Percentiles rank a stretch among this genome's conserved stretches.
These are phyloP conservation scores for Apamea epomidion DNA, from an alignment of 2,888 invertebrate species.

Conservation along the genomic window DNA sequence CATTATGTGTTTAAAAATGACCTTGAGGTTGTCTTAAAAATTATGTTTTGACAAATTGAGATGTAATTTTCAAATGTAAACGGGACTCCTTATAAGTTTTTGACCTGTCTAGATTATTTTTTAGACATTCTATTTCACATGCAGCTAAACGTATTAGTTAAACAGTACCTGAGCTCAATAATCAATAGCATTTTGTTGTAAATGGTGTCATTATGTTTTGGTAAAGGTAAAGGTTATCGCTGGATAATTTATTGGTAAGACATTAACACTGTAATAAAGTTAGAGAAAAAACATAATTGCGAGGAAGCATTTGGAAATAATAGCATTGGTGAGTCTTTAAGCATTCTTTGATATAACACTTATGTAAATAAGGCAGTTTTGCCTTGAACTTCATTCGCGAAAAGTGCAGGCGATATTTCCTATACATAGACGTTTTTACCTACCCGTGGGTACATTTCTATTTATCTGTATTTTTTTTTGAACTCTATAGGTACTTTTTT, in stretches of 20 bases:
- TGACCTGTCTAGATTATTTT: conserved; percentile 4
- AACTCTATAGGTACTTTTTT: too few relatives aligned
- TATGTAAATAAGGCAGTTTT: neutral
- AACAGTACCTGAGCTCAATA: conserved; percentile 10
- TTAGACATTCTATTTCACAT: conserved; percentile 31
- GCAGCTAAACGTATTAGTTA: conserved; percentile 5
- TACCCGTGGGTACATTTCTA: too few relatives aligned
- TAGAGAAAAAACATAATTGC: conserved; percentile 34
- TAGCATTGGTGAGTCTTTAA: conserved; percentile 24
- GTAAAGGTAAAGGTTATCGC: conserved; percentile 45
- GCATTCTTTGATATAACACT: conserved; percentile 9
- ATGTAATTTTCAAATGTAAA: conserved; percentile 34
- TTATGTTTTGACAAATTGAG: conserved; percentile 51
- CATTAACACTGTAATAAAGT: conserved; percentile 40
- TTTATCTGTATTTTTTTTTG: too few relatives aligned
- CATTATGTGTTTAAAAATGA: conserved; percentile 14
- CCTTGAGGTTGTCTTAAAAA: conserved; percentile 51
- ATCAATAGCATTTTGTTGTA: conserved; percentile 42
- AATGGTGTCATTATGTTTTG: conserved; percentile 45
- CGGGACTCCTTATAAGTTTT: neutral
- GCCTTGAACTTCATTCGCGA: conserved; percentile 19
- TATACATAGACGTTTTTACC: neutral
- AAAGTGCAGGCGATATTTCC: neutral
- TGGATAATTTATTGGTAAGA: conserved; percentile 49
- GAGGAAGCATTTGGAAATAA: conserved; percentile 41